Base-by-base conservation (phyloP, 2,888 invertebrate genomes). In the Phengaris alcon region DNA sequence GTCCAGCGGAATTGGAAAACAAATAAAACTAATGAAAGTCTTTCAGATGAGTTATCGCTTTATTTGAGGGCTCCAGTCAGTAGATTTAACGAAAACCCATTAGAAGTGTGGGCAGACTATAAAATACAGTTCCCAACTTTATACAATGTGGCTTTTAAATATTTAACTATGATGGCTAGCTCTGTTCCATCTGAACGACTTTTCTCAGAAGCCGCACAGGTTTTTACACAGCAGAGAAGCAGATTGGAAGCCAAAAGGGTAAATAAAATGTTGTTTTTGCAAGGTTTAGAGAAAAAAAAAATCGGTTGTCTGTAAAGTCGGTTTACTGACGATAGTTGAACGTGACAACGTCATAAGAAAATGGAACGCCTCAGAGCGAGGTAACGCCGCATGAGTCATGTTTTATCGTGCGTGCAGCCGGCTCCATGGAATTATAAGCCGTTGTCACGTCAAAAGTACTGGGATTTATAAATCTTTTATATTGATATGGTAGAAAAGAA, bases 1-100 rank as follows among this genome's bases (percentile, higher is more conserved):
- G 81, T 81, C 5, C 81, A 82, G 44, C 77, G 75, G 46, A 82
- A 80, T 77, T 81, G 81, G 81, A 81, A 82, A 75, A 79, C 55
- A 22, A 75, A 35, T 9, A 80, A 81, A 77, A 75, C 78, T 10
- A 74, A 81, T 2, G 80, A 80, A 73, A 77, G 76, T 78, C 10
- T 82, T 5, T 76, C 76, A n/a, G 76, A 74, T 75, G 72, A 81
- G 57, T 64, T 82, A 52, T 81, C 80, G 13, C 69, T 81, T 72
- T 81, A 81, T 76, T 78, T 82, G 73, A 74, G 80, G 57, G 76
- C 74, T 73, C 81, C 80, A 76, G 80, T 82, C 48, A 77, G 78
- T 22, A 79, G 81, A 79, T 68, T 82, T 2, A 78, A n/a, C n/a
- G 79, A 80, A 68, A 80, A 81, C 68, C 79, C 80, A 10, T 77